A percentile compares a stretch with the other conserved stretches of the same genome.
These are phyloP conservation scores for Macrosteles quadrilineatus DNA, from an alignment of 1,140 invertebrate species.

Conservation along the genomic window DNA sequence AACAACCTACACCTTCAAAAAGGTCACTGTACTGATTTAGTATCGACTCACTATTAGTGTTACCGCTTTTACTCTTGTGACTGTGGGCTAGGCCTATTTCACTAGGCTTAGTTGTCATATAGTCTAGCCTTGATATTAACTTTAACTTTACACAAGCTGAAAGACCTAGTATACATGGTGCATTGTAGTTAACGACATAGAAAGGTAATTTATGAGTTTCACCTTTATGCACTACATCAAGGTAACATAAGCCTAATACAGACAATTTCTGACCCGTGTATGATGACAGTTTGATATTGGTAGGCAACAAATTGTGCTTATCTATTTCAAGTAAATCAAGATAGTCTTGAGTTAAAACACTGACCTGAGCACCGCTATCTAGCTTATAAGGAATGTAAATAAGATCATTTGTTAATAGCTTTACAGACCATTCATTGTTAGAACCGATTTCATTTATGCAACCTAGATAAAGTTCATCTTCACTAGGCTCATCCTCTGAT, in stretches of 20 bases:
- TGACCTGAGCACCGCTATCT: not conserved
- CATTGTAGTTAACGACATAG: too few species aligned
- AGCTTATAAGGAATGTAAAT: not conserved
- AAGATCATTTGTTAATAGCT: not conserved
- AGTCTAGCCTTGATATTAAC: not conserved
- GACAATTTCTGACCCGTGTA: too few species aligned
- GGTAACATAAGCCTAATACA: too few species aligned
- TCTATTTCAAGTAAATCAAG: too few species aligned
- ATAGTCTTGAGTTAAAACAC: not conserved
- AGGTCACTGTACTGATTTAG: not conserved
- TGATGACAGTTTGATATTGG: too few species aligned
- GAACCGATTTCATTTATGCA: too few species aligned
- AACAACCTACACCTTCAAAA: not conserved
- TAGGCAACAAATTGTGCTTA: too few species aligned
- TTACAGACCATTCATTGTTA: not conserved
- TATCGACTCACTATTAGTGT: too few species aligned
- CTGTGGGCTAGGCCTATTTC: not conserved
- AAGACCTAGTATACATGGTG: constrained; percentile 1
- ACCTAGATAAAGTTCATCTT: too few species aligned
- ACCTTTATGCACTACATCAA: too few species aligned
- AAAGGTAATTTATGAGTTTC: too few species aligned
- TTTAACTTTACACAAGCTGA: not conserved
- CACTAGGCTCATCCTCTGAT: not conserved
- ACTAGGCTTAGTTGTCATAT: not conserved
- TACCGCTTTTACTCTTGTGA: too few species aligned